A percentile compares a stretch with the other conserved stretches of the same genome.
These are phyloP conservation scores for Drosophila seguyi DNA, from an alignment of 1,140 invertebrate genomes.

Conservation along the genomic window DNA sequence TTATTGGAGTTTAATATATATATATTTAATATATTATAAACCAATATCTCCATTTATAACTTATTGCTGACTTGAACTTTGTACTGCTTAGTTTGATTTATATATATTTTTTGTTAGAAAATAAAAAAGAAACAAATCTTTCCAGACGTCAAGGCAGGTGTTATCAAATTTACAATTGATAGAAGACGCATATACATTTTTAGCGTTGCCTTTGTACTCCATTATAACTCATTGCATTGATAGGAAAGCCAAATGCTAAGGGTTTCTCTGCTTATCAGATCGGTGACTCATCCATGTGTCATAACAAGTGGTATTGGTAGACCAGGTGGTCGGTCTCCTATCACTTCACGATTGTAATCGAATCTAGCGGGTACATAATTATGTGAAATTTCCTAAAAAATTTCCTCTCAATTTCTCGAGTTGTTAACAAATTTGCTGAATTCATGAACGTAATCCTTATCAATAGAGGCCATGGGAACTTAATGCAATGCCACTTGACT, in stretches of 20 bases:
- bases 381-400: slow-evolving; percentile 2
- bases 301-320: slow-evolving; percentile 6
- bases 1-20: not conserved
- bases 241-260: slow-evolving; percentile 9
- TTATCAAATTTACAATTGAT: slow-evolving; percentile 24
- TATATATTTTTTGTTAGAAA: not conserved
- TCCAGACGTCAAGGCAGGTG: not conserved
- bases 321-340: not conserved
- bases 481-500: slow-evolving; percentile 12
- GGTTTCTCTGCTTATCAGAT: slow-evolving; percentile 20
- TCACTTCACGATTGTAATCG: not conserved
- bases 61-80: not conserved
- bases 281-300: slow-evolving; percentile 56
- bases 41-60: too few relatives aligned
- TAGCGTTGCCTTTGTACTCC: not conserved
- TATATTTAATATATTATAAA: too few relatives aligned
- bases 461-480: not conserved
- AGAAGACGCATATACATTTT: slow-evolving; percentile 19
- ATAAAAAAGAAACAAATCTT: not conserved
- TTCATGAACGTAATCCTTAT: slow-evolving; percentile 9
- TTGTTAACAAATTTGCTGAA: not conserved
- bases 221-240: slow-evolving; percentile 10
- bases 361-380: slow-evolving; percentile 2
- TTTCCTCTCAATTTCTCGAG: not conserved
- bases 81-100: slow-evolving; percentile 5